Conservation (phyloP, 2,797 vertebrate genomes). For the Cephalopachus bancanus region DNA sequence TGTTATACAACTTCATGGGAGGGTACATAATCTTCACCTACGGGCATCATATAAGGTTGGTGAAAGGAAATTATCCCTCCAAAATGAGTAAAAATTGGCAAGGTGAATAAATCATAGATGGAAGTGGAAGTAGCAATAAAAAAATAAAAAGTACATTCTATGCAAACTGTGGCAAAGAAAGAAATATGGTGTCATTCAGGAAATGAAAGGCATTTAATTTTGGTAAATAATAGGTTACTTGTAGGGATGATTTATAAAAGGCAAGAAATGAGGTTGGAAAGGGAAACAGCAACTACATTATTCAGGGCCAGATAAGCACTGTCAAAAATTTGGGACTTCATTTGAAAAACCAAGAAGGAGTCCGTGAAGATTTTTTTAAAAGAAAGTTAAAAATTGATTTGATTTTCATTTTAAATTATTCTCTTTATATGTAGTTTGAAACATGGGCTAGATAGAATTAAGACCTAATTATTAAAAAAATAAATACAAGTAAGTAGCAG, state of each 20-base stretch:
- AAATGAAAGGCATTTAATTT: conserved; percentile 51
- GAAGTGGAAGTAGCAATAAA: conserved; percentile 15
- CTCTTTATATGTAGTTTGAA: background rate
- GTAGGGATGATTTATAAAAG: conserved; percentile 36
- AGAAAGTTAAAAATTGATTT: conserved; percentile 14
- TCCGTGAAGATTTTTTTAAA: background rate
- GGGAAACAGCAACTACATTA: background rate
- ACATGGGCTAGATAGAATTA: conserved; percentile 50
- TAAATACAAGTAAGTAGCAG: background rate
- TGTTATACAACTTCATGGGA: background rate
- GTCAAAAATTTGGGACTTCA: background rate
- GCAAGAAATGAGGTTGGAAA: conserved; percentile 20
- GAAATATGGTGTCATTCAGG: conserved; percentile 19
- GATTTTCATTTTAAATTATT: conserved; percentile 57
- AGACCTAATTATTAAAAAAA: background rate
- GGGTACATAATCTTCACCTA: background rate
- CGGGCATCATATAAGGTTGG: background rate
- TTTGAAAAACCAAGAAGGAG: background rate
- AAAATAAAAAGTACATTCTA: conserved; percentile 56
- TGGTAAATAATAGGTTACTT: conserved; percentile 41
- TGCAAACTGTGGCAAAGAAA: background rate
- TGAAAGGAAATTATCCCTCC: background rate
- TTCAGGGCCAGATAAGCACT: background rate
- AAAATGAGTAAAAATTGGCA: background rate
- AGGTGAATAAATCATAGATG: conserved; percentile 13